A percentile compares a stretch with the other conserved stretches of the same genome.
phyloP scores from a whole-genome alignment of 2,113 vertebrate genomes.

The Ciconia boyciana region DNA sequence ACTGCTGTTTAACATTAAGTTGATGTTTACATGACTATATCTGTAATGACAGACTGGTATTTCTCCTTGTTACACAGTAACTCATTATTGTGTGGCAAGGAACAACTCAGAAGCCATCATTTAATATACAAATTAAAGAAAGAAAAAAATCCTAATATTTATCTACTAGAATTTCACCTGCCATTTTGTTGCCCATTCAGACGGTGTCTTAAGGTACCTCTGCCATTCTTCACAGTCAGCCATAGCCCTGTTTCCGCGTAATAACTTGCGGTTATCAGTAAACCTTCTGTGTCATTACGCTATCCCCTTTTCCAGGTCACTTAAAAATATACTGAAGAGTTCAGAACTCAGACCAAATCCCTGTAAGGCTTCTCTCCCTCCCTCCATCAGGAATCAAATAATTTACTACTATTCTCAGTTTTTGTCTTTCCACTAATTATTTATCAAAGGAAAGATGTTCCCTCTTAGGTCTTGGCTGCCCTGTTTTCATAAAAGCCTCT shows the following conservation, averaged over 20 bases:
- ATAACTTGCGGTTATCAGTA: background rate
- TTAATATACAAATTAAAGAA: background rate
- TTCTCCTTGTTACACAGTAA: background rate
- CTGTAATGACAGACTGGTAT: background rate
- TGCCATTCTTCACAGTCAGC: background rate
- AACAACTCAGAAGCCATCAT: background rate
- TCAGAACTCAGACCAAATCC: background rate
- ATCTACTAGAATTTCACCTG: background rate
- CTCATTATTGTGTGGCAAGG: background rate
- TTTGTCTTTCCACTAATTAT: background rate
- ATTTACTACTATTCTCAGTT: background rate
- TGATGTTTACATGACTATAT: background rate
- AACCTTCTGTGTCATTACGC: background rate
- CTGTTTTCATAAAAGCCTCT: background rate
- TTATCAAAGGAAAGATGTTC: background rate
- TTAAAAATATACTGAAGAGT: background rate
- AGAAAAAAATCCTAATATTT: background rate
- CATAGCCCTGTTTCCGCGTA: background rate
- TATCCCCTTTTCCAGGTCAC: background rate
- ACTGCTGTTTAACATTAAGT: background rate
- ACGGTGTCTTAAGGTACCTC: background rate
- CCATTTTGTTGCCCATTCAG: background rate
- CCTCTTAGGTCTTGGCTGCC: background rate
- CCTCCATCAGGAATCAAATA: background rate
- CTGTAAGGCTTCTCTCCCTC: background rate